Conservation (phyloP, 37 sponge, comb jelly and placozoan species). For the Halichondria panicea region DNA sequence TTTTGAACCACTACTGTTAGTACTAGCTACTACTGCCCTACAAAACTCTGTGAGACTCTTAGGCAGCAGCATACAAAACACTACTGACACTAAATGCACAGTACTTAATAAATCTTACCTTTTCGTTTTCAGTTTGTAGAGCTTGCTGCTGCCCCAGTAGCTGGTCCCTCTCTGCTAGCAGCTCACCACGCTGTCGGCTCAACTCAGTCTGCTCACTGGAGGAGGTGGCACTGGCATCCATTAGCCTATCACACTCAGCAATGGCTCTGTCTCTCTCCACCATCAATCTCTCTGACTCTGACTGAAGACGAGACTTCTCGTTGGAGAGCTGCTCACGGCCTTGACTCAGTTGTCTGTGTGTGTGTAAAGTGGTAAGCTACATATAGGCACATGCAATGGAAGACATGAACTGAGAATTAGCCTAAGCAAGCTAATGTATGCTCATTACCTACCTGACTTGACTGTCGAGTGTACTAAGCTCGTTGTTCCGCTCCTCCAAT, state of each 20-base stretch:
- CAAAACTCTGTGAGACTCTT: background rate
- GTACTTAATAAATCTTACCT: no score
- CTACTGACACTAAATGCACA: background rate
- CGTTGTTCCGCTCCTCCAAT: constrained; percentile 48
- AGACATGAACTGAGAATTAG: no score
- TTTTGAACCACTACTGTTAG: background rate
- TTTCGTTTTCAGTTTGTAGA: constrained; percentile 26
- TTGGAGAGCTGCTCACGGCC: background rate
- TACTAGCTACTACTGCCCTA: background rate
- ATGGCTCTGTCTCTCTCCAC: constrained; percentile 43
- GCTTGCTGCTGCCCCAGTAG: constrained; percentile 20
- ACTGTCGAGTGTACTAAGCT: constrained; percentile 21
- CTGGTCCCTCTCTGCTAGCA: constrained; percentile 36
- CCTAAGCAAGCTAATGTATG: no score
- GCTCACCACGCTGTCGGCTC: constrained; percentile 13
- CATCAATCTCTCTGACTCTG: constrained; percentile 38
- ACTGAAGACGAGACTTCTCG: constrained; percentile 19
- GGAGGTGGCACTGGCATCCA: constrained; percentile 11
- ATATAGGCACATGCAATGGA: no score
- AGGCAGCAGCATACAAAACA: background rate
- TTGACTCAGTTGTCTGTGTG: background rate
- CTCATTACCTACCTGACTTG: constrained; percentile 34
- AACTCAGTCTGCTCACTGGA: constrained; percentile 31
- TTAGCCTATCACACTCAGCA: constrained; percentile 39
- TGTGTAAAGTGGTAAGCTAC: background rate